Evolutionary conservation across 2,797 vertebrate genomes (phyloP), one percentile per base, ranked within the genome.

Genomic region (Pipistrellus pygmaeus): DNA sequence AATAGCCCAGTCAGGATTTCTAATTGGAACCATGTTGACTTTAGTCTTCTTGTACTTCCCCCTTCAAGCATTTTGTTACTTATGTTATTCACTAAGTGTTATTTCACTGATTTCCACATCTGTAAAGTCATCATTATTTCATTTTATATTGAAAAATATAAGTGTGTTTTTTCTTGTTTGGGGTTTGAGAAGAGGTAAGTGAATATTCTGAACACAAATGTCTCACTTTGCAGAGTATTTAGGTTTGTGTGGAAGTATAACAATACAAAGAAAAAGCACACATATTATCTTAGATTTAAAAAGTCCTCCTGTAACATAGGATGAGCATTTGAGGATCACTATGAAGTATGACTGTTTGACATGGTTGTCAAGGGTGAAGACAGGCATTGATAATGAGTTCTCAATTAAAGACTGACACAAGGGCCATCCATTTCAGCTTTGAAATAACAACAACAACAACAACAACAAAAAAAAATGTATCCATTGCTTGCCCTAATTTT

Each of bases 91-190:
- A 77, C n/a, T 88, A 57, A 88, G 51, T 90, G 13, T 92, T 72
- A 76, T 25, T 30, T 57, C 86, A 83, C 35, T 83, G n/a, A 71
- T 57, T 91, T 90, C 23, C 38, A 6, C 2, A 41, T 60, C n/a
- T 84, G 5, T 78, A 94, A 85, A 84, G 85, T 72, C 1, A 75
- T 88, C 71, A 84, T 13, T 90, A 55, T 83, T 90, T 95, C 66
- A 62, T 78, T 71, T 32, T 82, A 25, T 81, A n/a, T 83, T 87
- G 46, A 55, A 23, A 85, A 90, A 82, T 41, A 68, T 41, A 7
- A 88, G 2, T 78, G 12, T 41, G 2, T 48, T 81, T 62, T 87
- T 87, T 85, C 25, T 55, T 69, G 6, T 88, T 21, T 81, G 48
- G 83, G 48, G 83, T 77, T 71, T 75, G 12, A 71, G 2, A 68